These are phyloP conservation scores for Brachystomella parvula DNA, from an alignment of 1,140 invertebrate genomes.

Conservation along the genomic window DNA sequence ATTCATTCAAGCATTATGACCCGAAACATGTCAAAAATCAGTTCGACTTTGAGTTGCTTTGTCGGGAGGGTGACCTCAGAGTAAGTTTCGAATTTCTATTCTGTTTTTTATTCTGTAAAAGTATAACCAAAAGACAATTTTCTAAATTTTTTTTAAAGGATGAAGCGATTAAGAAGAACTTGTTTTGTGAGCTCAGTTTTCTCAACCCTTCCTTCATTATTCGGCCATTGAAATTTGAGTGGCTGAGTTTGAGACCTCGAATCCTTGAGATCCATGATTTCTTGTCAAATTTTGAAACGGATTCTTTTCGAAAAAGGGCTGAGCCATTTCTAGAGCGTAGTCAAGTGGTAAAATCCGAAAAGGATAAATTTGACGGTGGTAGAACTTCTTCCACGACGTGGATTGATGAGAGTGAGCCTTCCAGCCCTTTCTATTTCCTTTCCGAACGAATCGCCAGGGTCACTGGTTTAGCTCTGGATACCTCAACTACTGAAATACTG, in stretches of 20 bases:
- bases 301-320: neutral
- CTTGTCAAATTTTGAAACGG: neutral
- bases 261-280: neutral
- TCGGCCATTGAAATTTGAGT: neutral
- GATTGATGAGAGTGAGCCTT: neutral
- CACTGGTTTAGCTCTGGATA: neutral
- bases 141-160: neutral
- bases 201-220: neutral
- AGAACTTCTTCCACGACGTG: neutral
- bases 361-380: neutral
- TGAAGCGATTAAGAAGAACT: neutral
- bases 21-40: neutral
- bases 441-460: neutral
- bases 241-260: neutral
- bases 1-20: neutral
- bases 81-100: neutral
- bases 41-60: neutral
- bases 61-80: neutral
- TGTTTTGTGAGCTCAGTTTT: neutral
- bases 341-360: neutral
- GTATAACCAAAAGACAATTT: too few species aligned
- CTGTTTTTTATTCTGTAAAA: too few species aligned
- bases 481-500: neutral
- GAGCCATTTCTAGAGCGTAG: neutral
- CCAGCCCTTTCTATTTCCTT: neutral